A percentile compares a stretch with the other conserved stretches of the same genome.
Conservation (phyloP, 2,888 invertebrate genomes). For the Therioaphis trifolii region DNA sequence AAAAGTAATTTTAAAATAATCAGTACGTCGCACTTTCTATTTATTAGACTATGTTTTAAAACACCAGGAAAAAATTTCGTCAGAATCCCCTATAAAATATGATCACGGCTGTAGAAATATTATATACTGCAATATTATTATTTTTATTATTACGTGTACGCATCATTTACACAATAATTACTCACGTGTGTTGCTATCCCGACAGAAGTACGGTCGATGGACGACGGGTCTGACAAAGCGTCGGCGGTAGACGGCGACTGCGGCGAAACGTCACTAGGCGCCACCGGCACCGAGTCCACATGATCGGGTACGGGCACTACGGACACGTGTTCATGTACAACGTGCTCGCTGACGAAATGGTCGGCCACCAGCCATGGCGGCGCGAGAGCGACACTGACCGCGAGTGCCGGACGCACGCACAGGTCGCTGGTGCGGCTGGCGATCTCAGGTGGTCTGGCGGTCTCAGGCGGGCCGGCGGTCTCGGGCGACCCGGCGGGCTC, state of each 20-base stretch:
- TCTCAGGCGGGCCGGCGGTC: slow-evolving; percentile 42
- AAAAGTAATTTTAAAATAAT: too few relatives aligned
- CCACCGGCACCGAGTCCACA: slow-evolving; percentile 51
- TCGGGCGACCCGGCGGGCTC: neutral
- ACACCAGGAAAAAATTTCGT: too few relatives aligned
- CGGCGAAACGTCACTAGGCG: slow-evolving; percentile 24
- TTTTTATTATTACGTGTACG: too few relatives aligned
- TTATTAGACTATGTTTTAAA: too few relatives aligned
- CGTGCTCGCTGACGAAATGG: slow-evolving; percentile 64
- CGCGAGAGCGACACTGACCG: slow-evolving; percentile 48
- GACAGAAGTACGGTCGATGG: neutral
- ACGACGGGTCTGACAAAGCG: neutral
- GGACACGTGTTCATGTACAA: slow-evolving; percentile 63
- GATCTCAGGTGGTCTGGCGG: neutral
- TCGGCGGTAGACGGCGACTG: neutral
- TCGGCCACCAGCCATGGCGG: slow-evolving; percentile 65
- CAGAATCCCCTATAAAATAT: too few relatives aligned
- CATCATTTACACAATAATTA: neutral
- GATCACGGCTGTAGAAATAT: too few relatives aligned
- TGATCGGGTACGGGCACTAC: slow-evolving; percentile 63
- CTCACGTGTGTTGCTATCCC: neutral
- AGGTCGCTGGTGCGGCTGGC: neutral
- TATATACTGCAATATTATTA: too few relatives aligned
- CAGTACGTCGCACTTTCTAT: too few relatives aligned
- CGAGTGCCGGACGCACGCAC: slow-evolving; percentile 23